These are phyloP conservation scores for Caloenas nicobarica DNA, from an alignment of 2,113 vertebrate species.

Conservation along the genomic window DNA sequence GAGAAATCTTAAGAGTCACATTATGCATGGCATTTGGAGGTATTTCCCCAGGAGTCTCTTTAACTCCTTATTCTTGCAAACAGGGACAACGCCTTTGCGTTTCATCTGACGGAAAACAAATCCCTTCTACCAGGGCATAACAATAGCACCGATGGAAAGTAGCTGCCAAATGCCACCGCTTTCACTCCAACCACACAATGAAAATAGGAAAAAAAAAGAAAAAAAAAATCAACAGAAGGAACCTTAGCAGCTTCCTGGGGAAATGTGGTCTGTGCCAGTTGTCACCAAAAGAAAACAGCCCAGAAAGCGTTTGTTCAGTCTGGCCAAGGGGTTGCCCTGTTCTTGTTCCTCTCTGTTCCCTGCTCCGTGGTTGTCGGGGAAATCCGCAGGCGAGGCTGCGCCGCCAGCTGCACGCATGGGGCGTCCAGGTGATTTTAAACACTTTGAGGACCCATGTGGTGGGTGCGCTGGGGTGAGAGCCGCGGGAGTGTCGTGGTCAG, in stretches of 20 bases:
- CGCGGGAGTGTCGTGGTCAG: fast-evolving
- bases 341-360: background rate
- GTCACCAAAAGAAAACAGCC: background rate
- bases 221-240: background rate
- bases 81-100: background rate
- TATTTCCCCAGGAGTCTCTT: background rate
- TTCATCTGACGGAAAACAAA: conserved; percentile 45
- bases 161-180: conserved; percentile 22
- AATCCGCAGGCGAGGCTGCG: fast-evolving
- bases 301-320: background rate
- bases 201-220: background rate
- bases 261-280: background rate
- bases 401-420: background rate
- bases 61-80: background rate
- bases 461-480: background rate
- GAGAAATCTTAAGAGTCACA: background rate
- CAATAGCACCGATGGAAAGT: background rate
- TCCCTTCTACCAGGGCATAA: background rate
- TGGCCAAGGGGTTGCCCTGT: background rate
- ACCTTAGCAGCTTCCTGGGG: conserved; percentile 33
- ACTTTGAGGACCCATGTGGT: fast-evolving
- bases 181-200: conserved; percentile 33
- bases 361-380: fast-evolving
- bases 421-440: background rate
- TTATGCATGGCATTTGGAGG: background rate